Evolutionary conservation across 2,797 vertebrate species (phyloP), one percentile per base, ranked within the genome.

Genomic region (Novumbra hubbsi): DNA sequence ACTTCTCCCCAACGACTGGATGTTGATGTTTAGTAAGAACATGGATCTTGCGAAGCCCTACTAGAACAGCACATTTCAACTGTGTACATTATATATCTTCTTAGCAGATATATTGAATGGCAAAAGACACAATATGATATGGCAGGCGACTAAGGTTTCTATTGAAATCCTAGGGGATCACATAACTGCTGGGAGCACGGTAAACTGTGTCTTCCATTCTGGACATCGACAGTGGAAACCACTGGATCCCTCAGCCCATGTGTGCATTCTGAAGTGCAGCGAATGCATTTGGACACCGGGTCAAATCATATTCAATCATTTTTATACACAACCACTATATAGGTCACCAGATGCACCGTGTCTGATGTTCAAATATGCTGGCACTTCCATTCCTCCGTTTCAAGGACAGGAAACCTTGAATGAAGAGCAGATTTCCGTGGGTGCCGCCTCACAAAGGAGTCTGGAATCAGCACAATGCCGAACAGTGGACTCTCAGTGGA

Each of bases 141-240:
- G 85, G 86, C 90, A 90, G 85, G 87, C 86, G 82, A 83, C 84
- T 64, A 85, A 91, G 92, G 92, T 95, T 94, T 93, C 93, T 92
- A 88, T 85, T 72, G 83, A 89, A 89, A 91, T 87, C 82, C 83
- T 84, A 86, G 80, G 85, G 67, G 90, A 92, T 94, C 91, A 80
- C 81, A 91, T 93, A 83, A 83, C 92, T 77, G 76, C 89, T 88
- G 84, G 78, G 72, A 84, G 88, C 87, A 92, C 84, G 80, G 85
- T 93, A 92, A 93, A 93, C 89, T 84, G 82, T 38, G 83, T 89
- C 85, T 82, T 86, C 73, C 85, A 82, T 85, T 90, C 85, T 84
- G 91, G 89, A 90, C 86, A 89, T 87, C 85, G 81, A 89, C 88
- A 78, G 90, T 91, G 90, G 89, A 87, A 85, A 87, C 79, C 78